phyloP scores from a whole-genome alignment of 2,888 invertebrate genomes.

The Brenthis ino region DNA sequence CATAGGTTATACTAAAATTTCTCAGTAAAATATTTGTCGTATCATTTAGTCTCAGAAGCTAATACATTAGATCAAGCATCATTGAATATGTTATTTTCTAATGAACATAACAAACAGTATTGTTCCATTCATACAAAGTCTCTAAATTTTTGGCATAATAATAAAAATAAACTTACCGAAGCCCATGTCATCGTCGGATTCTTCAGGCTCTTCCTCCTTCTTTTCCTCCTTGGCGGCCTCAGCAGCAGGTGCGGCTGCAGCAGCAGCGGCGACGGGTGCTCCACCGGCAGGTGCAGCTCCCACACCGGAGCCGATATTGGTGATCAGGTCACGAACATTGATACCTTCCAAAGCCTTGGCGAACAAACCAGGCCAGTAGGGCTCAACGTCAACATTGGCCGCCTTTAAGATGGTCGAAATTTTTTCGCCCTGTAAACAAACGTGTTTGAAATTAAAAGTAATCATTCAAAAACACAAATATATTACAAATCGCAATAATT shows the following conservation, averaged over 20 bases:
- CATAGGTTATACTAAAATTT: conserved; percentile 24
- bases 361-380: conserved; percentile 99
- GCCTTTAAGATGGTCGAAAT: conserved; percentile 98
- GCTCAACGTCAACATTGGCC: conserved; percentile 97
- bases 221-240: conserved; percentile 88
- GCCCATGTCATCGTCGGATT: conserved; percentile 96
- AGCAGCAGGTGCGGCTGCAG: conserved; percentile 86
- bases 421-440: conserved; percentile 91
- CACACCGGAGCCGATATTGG: conserved; percentile 95
- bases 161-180: conserved; percentile 83
- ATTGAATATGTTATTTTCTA: conserved; percentile 52
- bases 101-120: no score
- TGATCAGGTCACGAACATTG: conserved; percentile 95
- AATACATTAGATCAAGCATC: conserved; percentile 82
- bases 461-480: background rate
- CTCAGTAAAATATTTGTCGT: conserved; percentile 59
- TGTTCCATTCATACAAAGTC: no score
- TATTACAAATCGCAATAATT: background rate
- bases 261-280: conserved; percentile 84
- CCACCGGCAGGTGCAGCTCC: conserved; percentile 91
- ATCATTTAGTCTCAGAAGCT: conserved; percentile 79
- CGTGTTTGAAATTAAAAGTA: background rate
- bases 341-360: conserved; percentile 98
- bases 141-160: background rate
- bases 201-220: conserved; percentile 90